These are phyloP conservation scores for Drosophila yooni DNA, from an alignment of 2,888 invertebrate species.

Conservation along the genomic window DNA sequence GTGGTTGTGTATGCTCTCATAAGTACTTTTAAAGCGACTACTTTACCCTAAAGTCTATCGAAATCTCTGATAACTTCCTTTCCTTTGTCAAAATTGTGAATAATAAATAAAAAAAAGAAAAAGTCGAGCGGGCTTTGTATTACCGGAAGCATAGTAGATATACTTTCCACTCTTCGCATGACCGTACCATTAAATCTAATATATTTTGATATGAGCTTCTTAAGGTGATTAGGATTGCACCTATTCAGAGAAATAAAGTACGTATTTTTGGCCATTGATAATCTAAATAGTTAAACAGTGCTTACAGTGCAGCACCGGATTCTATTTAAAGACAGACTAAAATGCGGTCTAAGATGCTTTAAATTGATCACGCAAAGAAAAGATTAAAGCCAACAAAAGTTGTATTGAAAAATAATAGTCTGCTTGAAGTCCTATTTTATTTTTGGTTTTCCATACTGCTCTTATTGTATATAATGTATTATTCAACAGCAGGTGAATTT, in stretches of 20 bases:
- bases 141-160: conserved; percentile 47
- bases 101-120: conserved; percentile 39
- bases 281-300: conserved; percentile 3
- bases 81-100: conserved; percentile 65
- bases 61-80: conserved; percentile 71
- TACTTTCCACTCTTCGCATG: conserved; percentile 54
- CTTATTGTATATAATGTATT: not conserved
- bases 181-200: conserved; percentile 56
- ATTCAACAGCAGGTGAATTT: not conserved
- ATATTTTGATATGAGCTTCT: conserved; percentile 24
- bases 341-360: not conserved
- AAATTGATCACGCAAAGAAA: not conserved
- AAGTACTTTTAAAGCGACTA: conserved; percentile 57
- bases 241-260: conserved; percentile 5
- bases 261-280: conserved; percentile 4
- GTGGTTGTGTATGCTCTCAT: conserved; percentile 26
- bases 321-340: not conserved
- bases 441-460: not conserved
- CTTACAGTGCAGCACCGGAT: not conserved
- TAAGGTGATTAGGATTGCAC: conserved; percentile 46
- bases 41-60: conserved; percentile 31
- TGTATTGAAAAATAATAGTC: not conserved
- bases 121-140: conserved; percentile 37
- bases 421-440: not conserved
- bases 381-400: not conserved